Evolutionary conservation across 2,113 vertebrate species (phyloP).

Genomic region (Nibea coibor): DNA sequence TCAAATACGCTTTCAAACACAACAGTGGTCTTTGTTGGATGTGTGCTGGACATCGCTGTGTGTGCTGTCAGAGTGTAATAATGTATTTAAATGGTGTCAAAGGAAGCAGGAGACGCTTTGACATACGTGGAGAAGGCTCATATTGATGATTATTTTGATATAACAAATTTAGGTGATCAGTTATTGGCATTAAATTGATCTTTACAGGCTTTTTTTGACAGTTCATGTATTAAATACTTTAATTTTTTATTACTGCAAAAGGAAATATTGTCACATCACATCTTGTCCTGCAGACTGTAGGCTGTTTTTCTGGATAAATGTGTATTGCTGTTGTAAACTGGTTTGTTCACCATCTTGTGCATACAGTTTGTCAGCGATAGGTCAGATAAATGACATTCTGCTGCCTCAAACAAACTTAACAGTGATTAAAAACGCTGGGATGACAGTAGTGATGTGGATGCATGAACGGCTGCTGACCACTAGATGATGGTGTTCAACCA

Average conservation of each 20-base stretch:
- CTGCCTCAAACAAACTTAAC: background rate
- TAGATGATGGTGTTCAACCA: slow-evolving; percentile 47
- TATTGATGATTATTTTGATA: background rate
- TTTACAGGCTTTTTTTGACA: background rate
- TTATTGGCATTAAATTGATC: background rate
- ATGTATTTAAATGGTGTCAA: background rate
- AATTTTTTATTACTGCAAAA: background rate
- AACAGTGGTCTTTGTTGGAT: slow-evolving; percentile 33
- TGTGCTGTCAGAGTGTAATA: slow-evolving; percentile 5
- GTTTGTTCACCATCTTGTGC: background rate
- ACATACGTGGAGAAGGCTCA: background rate
- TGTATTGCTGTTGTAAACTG: background rate
- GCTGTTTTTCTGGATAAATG: background rate
- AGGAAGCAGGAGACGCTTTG: background rate
- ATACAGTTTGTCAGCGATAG: background rate
- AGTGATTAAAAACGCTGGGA: background rate
- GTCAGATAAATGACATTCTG: slow-evolving; percentile 2
- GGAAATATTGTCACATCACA: background rate
- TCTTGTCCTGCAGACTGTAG: no score
- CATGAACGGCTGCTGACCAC: slow-evolving; percentile 5
- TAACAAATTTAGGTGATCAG: background rate
- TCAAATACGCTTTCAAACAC: background rate
- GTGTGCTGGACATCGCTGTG: background rate
- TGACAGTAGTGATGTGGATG: slow-evolving; percentile 1
- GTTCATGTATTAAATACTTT: background rate